phyloP scores from a whole-genome alignment of 2,888 invertebrate species.

The Myathropa florea region DNA sequence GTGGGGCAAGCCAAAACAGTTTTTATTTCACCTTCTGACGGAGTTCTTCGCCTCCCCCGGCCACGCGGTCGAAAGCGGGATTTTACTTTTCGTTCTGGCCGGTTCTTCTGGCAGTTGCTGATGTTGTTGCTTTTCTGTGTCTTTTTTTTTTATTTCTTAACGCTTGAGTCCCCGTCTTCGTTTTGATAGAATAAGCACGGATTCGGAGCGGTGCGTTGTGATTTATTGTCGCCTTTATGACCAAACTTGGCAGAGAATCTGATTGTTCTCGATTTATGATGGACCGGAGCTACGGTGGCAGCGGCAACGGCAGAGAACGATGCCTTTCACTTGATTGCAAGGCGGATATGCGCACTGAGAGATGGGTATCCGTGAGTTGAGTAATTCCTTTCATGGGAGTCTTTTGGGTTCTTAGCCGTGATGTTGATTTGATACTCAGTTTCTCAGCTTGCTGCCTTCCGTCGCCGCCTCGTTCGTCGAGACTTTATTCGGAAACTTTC shows the following conservation, averaged over 20 bases:
- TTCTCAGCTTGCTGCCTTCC: no score
- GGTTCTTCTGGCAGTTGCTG: neutral
- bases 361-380: conserved; percentile 38
- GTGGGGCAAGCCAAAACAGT: conserved; percentile 50
- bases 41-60: conserved; percentile 7
- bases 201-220: conserved; percentile 29
- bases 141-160: neutral
- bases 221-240: conserved; percentile 58
- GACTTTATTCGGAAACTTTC: conserved; percentile 44
- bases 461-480: neutral
- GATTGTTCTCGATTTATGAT: conserved; percentile 66
- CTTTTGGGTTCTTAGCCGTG: conserved; percentile 9
- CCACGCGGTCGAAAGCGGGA: neutral
- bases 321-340: conserved; percentile 67
- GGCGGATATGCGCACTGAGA: conserved; percentile 33
- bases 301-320: neutral
- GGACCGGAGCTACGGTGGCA: conserved; percentile 5
- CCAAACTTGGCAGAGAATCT: conserved; percentile 50
- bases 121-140: neutral
- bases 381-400: conserved; percentile 45
- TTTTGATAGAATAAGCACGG: conserved; percentile 52
- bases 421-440: conserved; percentile 23
- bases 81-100: conserved; percentile 47
- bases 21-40: conserved; percentile 17
- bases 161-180: neutral